Conservation (phyloP, 2,797 vertebrate genomes). For the Hypotaenidia philippensis region DNA sequence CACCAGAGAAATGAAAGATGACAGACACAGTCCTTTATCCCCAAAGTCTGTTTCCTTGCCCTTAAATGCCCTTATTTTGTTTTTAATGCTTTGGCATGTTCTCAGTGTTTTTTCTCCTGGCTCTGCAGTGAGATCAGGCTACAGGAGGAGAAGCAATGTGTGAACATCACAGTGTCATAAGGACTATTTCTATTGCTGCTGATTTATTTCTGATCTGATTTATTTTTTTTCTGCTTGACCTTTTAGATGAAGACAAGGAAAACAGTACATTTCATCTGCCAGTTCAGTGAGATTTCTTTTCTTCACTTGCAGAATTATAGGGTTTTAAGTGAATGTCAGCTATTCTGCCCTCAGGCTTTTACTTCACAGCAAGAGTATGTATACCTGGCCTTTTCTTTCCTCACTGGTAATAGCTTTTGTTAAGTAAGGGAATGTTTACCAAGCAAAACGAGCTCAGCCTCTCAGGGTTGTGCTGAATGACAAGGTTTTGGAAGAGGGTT, state of each 20-base stretch:
- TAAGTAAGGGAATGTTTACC: slow-evolving; percentile 41
- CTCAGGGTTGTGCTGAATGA: slow-evolving; percentile 9
- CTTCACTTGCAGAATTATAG: slow-evolving; percentile 19
- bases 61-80: neutral
- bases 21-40: neutral
- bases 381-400: neutral
- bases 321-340: neutral
- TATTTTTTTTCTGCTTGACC: slow-evolving; percentile 39
- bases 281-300: slow-evolving; percentile 36
- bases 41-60: neutral
- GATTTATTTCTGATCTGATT: slow-evolving; percentile 55
- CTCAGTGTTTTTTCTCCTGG: neutral
- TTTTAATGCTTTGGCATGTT: slow-evolving; percentile 13
- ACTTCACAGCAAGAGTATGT: neutral
- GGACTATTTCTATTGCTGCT: slow-evolving; percentile 61
- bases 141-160: slow-evolving; percentile 60
- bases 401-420: neutral
- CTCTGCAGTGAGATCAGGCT: slow-evolving; percentile 21
- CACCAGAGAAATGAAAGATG: slow-evolving; percentile 6
- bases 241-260: slow-evolving; percentile 50
- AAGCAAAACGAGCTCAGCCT: neutral
- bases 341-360: slow-evolving; percentile 24
- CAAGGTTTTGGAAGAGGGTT: neutral
- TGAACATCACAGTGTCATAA: slow-evolving; percentile 57
- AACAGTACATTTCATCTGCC: slow-evolving; percentile 5